Base-by-base conservation (phyloP, 2,888 invertebrate species). In the Hololepta plana region DNA sequence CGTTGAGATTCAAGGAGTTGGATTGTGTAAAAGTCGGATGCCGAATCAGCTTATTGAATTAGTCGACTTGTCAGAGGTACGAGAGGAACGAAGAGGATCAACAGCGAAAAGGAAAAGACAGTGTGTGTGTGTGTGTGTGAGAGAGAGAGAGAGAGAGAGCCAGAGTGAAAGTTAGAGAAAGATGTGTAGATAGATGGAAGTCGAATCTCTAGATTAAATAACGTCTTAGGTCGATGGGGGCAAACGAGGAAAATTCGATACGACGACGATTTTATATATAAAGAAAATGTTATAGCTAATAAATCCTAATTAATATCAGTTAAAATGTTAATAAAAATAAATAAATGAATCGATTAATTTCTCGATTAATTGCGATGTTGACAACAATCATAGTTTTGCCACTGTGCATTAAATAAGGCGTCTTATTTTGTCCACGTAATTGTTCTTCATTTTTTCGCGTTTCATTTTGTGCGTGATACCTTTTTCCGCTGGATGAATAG, bases 401-500 rank as follows among this genome's bases (percentile, higher is more conserved):
- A 36, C 36, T 34, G 36, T 36, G n/a, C n/a, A n/a, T n/a, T n/a
- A n/a, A n/a, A n/a, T n/a, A n/a, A n/a, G n/a, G n/a, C n/a, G n/a
- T n/a, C n/a, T n/a, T n/a, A n/a, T n/a, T n/a, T n/a, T n/a, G n/a
- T 16, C 19, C 9, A 11, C 9, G 12, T 24, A 3, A 24, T 12
- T 12, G 13, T 10, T 4, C 6, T 10, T 23, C 4, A 11, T 5
- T 2, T 23, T 12, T 12, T 12, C n/a, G 23, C n/a, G n/a, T 23
- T 14, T 17, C 19, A 23, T 30, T 22, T 20, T 20, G 10, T 9
- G 9, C 6, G 20, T 27, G 36, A 38, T 57, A 65, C 66, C 57
- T 62, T 64, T 65, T 44, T 65, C 64, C 39, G 57, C 49, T 37
- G 57, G 52, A 48, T 66, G 64, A 45, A 66, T 65, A 39, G 68